Percentiles rank a stretch among this genome's conserved stretches.
These are phyloP conservation scores for Atherinomorus stipes DNA, from an alignment of 2,113 vertebrate genomes.

Conservation along the genomic window DNA sequence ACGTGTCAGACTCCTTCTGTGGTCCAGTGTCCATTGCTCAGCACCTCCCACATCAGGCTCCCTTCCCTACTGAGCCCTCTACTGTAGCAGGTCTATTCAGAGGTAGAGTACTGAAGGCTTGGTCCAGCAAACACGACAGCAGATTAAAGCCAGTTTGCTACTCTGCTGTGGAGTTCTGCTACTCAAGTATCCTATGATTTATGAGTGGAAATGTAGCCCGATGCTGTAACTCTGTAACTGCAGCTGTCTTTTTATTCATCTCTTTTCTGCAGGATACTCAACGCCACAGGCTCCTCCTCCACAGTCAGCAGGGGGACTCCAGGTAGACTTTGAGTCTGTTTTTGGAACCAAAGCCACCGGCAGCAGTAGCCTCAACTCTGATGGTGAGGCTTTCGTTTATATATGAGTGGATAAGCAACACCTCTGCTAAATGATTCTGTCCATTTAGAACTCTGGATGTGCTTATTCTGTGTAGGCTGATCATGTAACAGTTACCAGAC, in stretches of 20 bases:
- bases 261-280: conserved; percentile 87
- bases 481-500: no score
- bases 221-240: conserved; percentile 1
- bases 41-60: conserved; percentile 88
- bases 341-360: conserved; percentile 93
- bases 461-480: no score
- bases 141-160: conserved; percentile 16
- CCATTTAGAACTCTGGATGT: not conserved
- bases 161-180: conserved; percentile 7
- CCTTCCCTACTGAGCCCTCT: conserved; percentile 89
- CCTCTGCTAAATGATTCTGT: not conserved
- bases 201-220: not conserved
- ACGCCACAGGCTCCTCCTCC: conserved; percentile 89
- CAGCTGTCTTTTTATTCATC: conserved; percentile 28
- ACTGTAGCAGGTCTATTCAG: conserved; percentile 92
- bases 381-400: conserved; percentile 84
- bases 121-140: conserved; percentile 21
- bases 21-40: conserved; percentile 86
- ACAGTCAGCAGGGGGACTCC: conserved; percentile 90
- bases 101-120: conserved; percentile 85
- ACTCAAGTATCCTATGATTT: conserved; percentile 1
- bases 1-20: conserved; percentile 92
- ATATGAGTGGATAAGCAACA: not conserved
- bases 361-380: conserved; percentile 87
- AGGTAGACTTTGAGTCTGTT: conserved; percentile 98